Evolutionary conservation across 1,140 invertebrate genomes (phyloP), one percentile per base, ranked within the genome.

Genomic region (Sogatella furcifera): DNA sequence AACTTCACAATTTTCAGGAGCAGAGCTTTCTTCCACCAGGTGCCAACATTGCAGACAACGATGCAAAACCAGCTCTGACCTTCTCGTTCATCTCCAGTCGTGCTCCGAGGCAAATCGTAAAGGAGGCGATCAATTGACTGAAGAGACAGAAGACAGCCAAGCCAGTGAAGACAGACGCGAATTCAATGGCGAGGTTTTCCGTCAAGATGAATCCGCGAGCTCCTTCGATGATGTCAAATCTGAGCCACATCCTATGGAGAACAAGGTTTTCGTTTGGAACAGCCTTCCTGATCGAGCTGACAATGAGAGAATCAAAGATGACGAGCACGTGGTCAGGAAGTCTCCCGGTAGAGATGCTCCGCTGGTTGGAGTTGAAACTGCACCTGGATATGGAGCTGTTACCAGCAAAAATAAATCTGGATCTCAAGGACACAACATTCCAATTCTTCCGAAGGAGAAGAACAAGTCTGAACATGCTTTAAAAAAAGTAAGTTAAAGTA

Each of bases 31-130:
- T 17, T 72, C 87, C 10, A 84, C 84, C n/a, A 78, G 89, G 53
- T 93, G 90, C 70, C 88, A 90, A 70, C 84, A 86, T 67, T 93
- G 90, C 69, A 80, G 89, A 58, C 88, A 89, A 68, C 79, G 87
- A 62, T 92, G 89, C 70, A 92, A 92, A 72, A 88, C 84, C 14
- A 86, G 85, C 52, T 77, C 80, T 3, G 89, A 90, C 74, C 77
- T 92, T 11, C 75, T 84, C 56, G 73, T 80, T 57, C 89, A 93
- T 69, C 74, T 90, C 67, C 80, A 84, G 71, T 80, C 79, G 15
- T 92, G 89, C 70, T 69, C 74, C 17, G 76, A 76, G 69, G 76
- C 74, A 61, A 77, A 71, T 62, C 78, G 76, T 67, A 68, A 68
- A 15, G 13, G 14, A 11, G 59, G 62, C 52, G 64, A 64, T 42